Percentiles rank a stretch among this genome's conserved stretches.
These are phyloP conservation scores for Yponomeuta plumbellus DNA, from an alignment of 2,888 invertebrate species.

Conservation along the genomic window DNA sequence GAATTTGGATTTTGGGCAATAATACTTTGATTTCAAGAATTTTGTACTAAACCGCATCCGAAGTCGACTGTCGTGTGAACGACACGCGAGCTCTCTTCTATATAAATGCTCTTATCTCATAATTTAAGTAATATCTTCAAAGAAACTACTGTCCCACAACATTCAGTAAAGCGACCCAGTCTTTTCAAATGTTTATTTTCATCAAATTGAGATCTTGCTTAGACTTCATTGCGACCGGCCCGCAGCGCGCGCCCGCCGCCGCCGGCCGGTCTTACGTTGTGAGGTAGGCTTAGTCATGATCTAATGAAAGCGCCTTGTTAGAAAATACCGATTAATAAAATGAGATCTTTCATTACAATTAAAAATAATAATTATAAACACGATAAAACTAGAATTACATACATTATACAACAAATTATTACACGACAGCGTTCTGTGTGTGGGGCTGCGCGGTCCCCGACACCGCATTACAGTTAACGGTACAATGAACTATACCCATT, in stretches of 20 bases:
- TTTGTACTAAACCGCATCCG: constrained; percentile 69
- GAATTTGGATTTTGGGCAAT: constrained; percentile 68
- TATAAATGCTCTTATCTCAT: constrained; percentile 73
- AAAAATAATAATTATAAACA: constrained; percentile 73
- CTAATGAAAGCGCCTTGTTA: constrained; percentile 77
- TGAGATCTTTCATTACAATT: constrained; percentile 77
- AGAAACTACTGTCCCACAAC: constrained; percentile 75
- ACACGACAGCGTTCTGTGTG: constrained; percentile 58
- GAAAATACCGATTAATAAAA: constrained; percentile 77
- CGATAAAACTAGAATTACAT: constrained; percentile 73
- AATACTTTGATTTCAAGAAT: constrained; percentile 71
- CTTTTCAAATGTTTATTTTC: constrained; percentile 75
- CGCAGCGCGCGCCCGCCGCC: neutral
- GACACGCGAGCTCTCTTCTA: constrained; percentile 40
- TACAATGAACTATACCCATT: constrained; percentile 54
- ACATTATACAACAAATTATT: constrained; percentile 72
- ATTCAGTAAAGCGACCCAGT: constrained; percentile 77
- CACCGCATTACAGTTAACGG: constrained; percentile 56
- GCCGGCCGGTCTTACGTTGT: constrained; percentile 61
- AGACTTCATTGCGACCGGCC: constrained; percentile 63
- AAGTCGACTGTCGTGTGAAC: constrained; percentile 29
- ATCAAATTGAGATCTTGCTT: constrained; percentile 77
- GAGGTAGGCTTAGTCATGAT: constrained; percentile 77
- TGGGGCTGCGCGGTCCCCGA: constrained; percentile 15
- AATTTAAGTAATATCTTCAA: constrained; percentile 73